These are phyloP conservation scores for Drosophila testacea DNA, from an alignment of 2,888 invertebrate genomes.

Conservation along the genomic window DNA sequence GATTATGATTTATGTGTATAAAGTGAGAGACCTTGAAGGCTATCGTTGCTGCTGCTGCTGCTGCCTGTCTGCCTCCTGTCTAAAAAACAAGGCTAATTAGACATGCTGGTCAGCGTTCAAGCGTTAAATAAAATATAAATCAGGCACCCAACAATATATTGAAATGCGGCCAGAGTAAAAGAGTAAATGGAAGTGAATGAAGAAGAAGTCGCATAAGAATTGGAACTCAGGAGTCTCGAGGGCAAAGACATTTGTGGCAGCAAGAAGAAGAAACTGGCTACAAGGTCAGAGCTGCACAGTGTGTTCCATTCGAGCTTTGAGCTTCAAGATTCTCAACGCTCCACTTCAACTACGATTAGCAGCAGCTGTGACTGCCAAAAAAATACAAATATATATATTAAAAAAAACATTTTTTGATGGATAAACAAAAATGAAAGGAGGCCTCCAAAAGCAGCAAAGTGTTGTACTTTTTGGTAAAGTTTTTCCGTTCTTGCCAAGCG, in stretches of 20 bases:
- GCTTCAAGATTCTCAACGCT: slow-evolving; percentile 41
- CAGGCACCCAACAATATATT: slow-evolving; percentile 35
- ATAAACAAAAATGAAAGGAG: slow-evolving; percentile 63
- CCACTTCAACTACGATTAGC: slow-evolving; percentile 25
- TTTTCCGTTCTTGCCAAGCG: slow-evolving; percentile 48
- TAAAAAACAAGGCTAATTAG: slow-evolving; percentile 62
- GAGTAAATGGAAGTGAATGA: slow-evolving; percentile 13
- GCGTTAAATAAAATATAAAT: slow-evolving; percentile 42
- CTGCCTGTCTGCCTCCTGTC: slow-evolving; percentile 27
- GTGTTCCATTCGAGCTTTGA: slow-evolving; percentile 24
- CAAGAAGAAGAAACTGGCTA: slow-evolving; percentile 19
- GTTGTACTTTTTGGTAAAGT: slow-evolving; percentile 33
- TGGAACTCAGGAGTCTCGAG: slow-evolving; percentile 21
- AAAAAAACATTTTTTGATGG: slow-evolving; percentile 3
- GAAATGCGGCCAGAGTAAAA: slow-evolving; percentile 44
- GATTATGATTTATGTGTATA: slow-evolving; percentile 75
- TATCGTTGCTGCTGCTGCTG: slow-evolving; percentile 3
- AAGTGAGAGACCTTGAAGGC: slow-evolving; percentile 59
- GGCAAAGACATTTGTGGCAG: slow-evolving; percentile 47
- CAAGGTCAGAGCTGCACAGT: slow-evolving; percentile 58
- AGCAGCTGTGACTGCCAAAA: slow-evolving; percentile 19
- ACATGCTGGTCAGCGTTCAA: slow-evolving; percentile 59
- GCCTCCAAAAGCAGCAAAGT: slow-evolving; percentile 45
- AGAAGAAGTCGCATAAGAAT: slow-evolving; percentile 8
- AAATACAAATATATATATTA: background rate